Base-by-base conservation (phyloP, 2,113 vertebrate species). In the Myanophis thanlyinensis region DNA sequence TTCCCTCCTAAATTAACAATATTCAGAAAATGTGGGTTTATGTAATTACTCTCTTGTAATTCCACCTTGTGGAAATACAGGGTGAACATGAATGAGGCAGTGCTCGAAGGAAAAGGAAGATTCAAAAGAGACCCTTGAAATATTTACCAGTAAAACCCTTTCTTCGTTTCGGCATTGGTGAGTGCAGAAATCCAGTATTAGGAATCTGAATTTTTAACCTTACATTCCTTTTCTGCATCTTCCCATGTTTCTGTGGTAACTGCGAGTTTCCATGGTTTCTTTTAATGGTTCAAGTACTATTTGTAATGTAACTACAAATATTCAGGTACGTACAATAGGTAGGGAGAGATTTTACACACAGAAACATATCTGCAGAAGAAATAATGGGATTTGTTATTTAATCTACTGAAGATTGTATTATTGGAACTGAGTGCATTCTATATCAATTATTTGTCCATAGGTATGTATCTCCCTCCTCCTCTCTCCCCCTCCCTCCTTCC, bases 181-280 rank as follows among this genome's bases (percentile, higher is more conserved):
- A n/a, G 53, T 13, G 47, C 23, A 30, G 67, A 23, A 35, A 47
- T n/a, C 20, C 0, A 49, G 84, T 89, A 56, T 52, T 91, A 91
- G 59, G 91, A 92, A 62, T 62, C 44, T 27, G 27, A 92, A 94
- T 94, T 92, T 48, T 0, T 95, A 94, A 93, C 94, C 23, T 89
- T 91, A 94, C 84, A 88, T 88, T 88, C 90, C 91, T 80, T 91
- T 92, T 48, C 87, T 87, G 9, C 35, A 1, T 59, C 47, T 92
- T 95, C 62, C 91, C 88, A 54, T 85, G 97, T 97, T 97, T 96
- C 96, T 97, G 95, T 97, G 96, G 96, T 84, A 96, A 96, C 97
- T 94, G 94, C 92, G 89, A 49, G 91, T 95, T 95, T 87, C 40
- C 93, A 49, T 73, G 0, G 86, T 88, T 95, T 54, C 93, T 89